Conservation (phyloP, 2,888 invertebrate species). For the Biston stratarius region DNA sequence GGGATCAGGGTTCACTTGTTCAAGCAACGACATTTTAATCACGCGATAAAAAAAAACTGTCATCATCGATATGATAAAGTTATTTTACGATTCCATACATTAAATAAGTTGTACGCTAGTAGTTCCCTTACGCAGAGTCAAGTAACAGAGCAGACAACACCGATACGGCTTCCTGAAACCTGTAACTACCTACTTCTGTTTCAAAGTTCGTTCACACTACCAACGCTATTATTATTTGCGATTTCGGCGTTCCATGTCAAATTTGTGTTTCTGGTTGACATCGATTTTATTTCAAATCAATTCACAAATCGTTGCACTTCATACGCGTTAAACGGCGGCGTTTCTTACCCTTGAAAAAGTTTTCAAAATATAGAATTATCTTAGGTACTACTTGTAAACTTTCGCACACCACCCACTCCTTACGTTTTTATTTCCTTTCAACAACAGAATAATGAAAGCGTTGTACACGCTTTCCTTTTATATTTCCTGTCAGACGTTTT, state of each 20-base stretch:
- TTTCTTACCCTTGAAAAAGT: background rate
- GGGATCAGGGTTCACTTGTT: no score
- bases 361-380: background rate
- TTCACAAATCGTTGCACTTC: background rate
- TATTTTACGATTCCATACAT: background rate
- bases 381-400: background rate
- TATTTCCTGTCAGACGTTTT: conserved; percentile 46
- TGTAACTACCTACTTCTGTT: conserved; percentile 65
- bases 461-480: conserved; percentile 47
- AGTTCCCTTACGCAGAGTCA: conserved; percentile 44
- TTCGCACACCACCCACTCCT: conserved; percentile 6
- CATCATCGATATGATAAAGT: background rate
- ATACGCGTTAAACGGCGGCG: background rate
- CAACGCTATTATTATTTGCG: conserved; percentile 46
- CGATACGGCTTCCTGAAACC: conserved; percentile 80
- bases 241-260: conserved; percentile 7
- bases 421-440: conserved; percentile 15
- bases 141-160: conserved; percentile 61
- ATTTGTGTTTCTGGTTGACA: conserved; percentile 2
- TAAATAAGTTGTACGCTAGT: conserved; percentile 25
- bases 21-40: no score
- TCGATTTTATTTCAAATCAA: no score
- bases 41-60: no score
- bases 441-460: conserved; percentile 46
- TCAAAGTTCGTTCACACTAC: conserved; percentile 66